Conservation (phyloP, 2,113 vertebrate genomes). For the Pyxicephalus adspersus region DNA sequence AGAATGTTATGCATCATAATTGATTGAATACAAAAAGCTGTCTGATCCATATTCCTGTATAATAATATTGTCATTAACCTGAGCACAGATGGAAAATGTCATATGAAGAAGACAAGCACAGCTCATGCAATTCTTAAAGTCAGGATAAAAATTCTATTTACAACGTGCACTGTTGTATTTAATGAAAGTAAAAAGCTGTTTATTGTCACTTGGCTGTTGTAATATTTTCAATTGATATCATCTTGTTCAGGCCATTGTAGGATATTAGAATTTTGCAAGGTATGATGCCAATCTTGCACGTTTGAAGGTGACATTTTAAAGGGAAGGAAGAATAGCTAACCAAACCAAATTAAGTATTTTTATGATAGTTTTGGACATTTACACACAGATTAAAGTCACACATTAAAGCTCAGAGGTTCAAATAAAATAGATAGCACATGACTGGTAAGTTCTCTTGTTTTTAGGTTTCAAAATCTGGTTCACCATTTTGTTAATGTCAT, state of each 20-base stretch:
- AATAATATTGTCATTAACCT: conserved; percentile 53
- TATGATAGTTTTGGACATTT: no score
- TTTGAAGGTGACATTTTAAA: no score
- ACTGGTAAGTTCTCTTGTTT: no score
- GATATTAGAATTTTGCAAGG: not conserved
- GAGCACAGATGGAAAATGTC: conserved; percentile 15
- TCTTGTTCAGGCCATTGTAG: not conserved
- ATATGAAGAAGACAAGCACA: not conserved
- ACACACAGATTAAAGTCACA: no score
- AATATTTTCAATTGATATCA: not conserved
- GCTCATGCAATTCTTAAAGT: not conserved
- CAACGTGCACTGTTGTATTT: not conserved
- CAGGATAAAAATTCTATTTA: not conserved
- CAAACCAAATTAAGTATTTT: no score
- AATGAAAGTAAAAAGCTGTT: not conserved
- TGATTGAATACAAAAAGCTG: conserved; percentile 46
- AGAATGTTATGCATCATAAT: conserved; percentile 30
- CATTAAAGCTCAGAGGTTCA: no score
- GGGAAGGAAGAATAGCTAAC: no score
- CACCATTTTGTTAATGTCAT: no score
- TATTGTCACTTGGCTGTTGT: not conserved
- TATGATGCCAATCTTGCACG: no score
- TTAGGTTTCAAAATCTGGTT: no score
- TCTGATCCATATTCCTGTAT: conserved; percentile 42
- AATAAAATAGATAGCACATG: no score